A percentile compares a stretch with the other conserved stretches of the same genome.
Conservation (phyloP, 2,888 invertebrate species). For the Philereme vetulata region DNA sequence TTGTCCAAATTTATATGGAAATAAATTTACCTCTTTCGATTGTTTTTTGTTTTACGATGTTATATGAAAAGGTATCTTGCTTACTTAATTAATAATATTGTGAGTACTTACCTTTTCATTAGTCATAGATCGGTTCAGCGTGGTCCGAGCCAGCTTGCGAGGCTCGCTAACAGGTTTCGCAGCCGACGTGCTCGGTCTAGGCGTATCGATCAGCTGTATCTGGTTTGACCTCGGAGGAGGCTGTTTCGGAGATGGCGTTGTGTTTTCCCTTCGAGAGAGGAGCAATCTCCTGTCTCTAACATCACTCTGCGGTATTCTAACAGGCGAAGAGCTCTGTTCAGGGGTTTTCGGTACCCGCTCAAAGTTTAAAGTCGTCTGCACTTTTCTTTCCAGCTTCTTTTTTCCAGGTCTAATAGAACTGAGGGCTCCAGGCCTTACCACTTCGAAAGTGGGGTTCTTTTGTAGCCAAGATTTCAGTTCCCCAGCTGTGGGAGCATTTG, state of each 20-base stretch:
- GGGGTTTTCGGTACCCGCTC: conserved; percentile 62
- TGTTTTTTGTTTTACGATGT: no score
- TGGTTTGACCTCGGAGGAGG: conserved; percentile 48
- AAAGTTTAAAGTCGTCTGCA: conserved; percentile 80
- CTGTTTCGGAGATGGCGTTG: conserved; percentile 46
- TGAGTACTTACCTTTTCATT: conserved; percentile 63
- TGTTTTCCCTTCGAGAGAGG: conserved; percentile 54
- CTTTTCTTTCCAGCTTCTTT: conserved; percentile 66
- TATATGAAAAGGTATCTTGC: no score
- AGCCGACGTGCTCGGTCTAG: conserved; percentile 61
- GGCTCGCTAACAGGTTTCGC: conserved; percentile 55
- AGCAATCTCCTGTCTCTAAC: conserved; percentile 51
- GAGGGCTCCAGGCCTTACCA: conserved; percentile 86
- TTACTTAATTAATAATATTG: no score
- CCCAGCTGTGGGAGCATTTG: conserved; percentile 91
- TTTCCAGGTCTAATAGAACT: conserved; percentile 74
- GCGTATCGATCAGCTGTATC: conserved; percentile 55
- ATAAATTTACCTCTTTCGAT: no score
- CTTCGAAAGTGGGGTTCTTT: conserved; percentile 94
- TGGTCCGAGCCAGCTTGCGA: conserved; percentile 54
- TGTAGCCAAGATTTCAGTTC: conserved; percentile 93
- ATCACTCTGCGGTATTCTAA: conserved; percentile 48
- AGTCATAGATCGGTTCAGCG: conserved; percentile 57
- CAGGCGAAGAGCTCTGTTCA: conserved; percentile 48
- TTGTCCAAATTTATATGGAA: no score